Evolutionary conservation across 1,140 invertebrate genomes (phyloP).

Genomic region (Bombus affinis): DNA sequence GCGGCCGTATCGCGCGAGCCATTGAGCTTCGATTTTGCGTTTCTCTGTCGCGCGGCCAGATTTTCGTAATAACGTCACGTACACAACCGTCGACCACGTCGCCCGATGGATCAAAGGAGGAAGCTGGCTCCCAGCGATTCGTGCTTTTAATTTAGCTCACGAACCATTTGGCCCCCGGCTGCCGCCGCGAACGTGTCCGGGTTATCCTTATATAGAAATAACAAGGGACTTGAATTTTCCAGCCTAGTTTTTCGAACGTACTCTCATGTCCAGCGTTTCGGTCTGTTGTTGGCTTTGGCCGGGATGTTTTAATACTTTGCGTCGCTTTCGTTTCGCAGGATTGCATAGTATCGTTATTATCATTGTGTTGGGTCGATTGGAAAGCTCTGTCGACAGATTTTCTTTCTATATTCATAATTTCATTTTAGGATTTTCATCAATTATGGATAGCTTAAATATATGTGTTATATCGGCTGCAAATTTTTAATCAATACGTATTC

Average conservation of each 20-base stretch:
- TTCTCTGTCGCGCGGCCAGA: constrained; percentile 44
- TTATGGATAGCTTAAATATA: too few species aligned
- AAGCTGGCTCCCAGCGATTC: constrained; percentile 69
- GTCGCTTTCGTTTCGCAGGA: neutral
- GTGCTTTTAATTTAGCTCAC: constrained; percentile 80
- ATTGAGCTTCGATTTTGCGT: constrained; percentile 70
- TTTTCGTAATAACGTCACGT: constrained; percentile 80
- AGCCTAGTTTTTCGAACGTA: constrained; percentile 1
- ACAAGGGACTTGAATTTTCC: constrained; percentile 53
- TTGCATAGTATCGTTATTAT: neutral
- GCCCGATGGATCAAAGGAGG: constrained; percentile 76
- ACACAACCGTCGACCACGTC: constrained; percentile 62
- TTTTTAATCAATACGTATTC: neutral
- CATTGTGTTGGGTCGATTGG: too few species aligned
- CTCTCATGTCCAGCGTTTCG: too few species aligned
- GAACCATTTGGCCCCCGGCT: constrained; percentile 68
- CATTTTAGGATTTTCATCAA: neutral
- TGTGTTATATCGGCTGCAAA: too few species aligned
- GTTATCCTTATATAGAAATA: constrained; percentile 64
- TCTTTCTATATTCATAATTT: neutral
- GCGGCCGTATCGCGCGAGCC: constrained; percentile 14
- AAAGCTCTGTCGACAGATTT: too few species aligned
- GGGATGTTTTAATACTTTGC: neutral
- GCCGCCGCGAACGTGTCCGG: constrained; percentile 62
- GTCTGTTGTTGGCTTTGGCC: neutral